Evolutionary conservation across 1,140 invertebrate genomes (phyloP).

Genomic region (Tachypleus tridentatus): DNA sequence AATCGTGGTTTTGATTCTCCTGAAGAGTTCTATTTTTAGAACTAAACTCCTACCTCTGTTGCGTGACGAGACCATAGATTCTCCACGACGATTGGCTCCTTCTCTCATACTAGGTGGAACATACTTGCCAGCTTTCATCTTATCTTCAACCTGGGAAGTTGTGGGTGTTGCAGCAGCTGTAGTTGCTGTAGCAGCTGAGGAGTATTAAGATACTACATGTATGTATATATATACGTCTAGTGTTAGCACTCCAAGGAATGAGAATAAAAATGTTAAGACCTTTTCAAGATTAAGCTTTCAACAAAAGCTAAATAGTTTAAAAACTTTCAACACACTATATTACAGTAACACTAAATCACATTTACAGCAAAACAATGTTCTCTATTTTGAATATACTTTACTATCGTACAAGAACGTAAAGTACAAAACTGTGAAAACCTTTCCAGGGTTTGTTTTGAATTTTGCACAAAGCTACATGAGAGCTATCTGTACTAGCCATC

Average conservation of each 20-base stretch:
- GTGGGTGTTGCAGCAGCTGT: conserved; percentile 10
- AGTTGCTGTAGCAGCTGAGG: not conserved
- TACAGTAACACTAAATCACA: too few species aligned
- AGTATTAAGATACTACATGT: not conserved
- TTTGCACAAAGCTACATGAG: too few species aligned
- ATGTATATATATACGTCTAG: not conserved
- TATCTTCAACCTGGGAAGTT: conserved; percentile 23
- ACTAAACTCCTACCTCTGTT: not conserved
- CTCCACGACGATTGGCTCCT: conserved; percentile 53
- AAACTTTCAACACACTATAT: too few species aligned
- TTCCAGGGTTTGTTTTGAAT: too few species aligned
- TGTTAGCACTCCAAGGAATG: not conserved
- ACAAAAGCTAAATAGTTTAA: too few species aligned
- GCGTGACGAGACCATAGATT: conserved; percentile 47
- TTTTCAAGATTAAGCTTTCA: not conserved
- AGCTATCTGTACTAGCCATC: too few species aligned
- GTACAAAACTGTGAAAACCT: too few species aligned
- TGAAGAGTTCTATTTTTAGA: too few species aligned
- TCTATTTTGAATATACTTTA: too few species aligned
- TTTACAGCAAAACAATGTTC: too few species aligned
- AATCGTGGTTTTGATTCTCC: too few species aligned
- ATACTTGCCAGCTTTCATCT: conserved; percentile 37
- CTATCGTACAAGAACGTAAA: too few species aligned
- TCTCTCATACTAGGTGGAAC: conserved; percentile 79
- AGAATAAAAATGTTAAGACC: conserved; percentile 3